phyloP scores from a whole-genome alignment of 2,888 invertebrate species.

The Oligia strigilis region DNA sequence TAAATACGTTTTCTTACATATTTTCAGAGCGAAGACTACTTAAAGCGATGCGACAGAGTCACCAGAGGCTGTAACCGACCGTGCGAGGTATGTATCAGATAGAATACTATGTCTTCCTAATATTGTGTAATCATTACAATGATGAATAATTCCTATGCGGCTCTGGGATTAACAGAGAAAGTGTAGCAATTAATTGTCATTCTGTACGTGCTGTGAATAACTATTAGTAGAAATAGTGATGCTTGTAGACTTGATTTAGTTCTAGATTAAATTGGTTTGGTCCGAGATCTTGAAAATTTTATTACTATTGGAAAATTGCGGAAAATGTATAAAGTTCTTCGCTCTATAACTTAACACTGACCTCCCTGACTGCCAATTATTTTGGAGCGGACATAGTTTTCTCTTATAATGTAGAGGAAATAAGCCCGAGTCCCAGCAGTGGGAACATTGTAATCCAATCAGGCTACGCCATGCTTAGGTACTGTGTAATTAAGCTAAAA shows the following conservation, averaged over 20 bases:
- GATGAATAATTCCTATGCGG: conserved; percentile 28
- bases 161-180: conserved; percentile 49
- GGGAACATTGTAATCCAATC: not conserved
- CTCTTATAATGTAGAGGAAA: not conserved
- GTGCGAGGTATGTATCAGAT: conserved; percentile 79
- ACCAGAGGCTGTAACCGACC: conserved; percentile 75
- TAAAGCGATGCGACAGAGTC: conserved; percentile 78
- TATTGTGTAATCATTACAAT: conserved; percentile 19
- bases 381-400: not conserved
- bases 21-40: conserved; percentile 85
- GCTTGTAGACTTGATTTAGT: not conserved
- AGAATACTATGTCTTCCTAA: not conserved
- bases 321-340: too few relatives aligned
- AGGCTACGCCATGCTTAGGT: not conserved
- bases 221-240: conserved; percentile 8
- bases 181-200: conserved; percentile 34
- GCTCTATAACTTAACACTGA: not conserved
- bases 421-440: not conserved
- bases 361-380: not conserved
- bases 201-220: not conserved
- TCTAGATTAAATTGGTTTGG: not conserved
- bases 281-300: not conserved
- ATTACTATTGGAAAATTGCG: not conserved
- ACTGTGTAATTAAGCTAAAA: not conserved
- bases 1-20: conserved; percentile 9